Conservation (phyloP, 2,797 vertebrate species). For the Allenopithecus nigroviridis region DNA sequence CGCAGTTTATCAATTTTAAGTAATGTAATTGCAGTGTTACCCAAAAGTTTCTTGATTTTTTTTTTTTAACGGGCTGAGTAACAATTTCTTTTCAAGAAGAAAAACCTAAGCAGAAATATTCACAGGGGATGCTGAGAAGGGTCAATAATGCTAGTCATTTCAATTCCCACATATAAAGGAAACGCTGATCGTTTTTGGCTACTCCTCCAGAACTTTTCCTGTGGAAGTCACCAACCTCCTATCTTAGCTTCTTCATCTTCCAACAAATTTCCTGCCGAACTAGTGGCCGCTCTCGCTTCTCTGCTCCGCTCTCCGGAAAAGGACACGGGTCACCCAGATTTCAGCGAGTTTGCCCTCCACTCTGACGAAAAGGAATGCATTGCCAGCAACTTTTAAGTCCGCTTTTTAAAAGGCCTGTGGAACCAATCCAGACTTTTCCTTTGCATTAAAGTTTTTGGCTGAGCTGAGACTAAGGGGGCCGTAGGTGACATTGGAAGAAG, state of each 20-base stretch:
- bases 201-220: slow-evolving; percentile 34
- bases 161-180: neutral
- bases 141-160: neutral
- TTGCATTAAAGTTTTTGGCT: slow-evolving; percentile 64
- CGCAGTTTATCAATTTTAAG: neutral
- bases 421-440: slow-evolving; percentile 70
- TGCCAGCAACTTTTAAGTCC: slow-evolving; percentile 49
- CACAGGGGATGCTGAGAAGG: slow-evolving; percentile 45
- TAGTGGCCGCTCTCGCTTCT: slow-evolving; percentile 24
- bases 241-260: slow-evolving; percentile 48
- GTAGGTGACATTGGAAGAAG: slow-evolving; percentile 58
- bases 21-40: neutral
- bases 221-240: slow-evolving; percentile 52
- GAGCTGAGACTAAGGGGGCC: slow-evolving; percentile 34
- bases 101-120: slow-evolving; percentile 46
- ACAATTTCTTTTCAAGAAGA: slow-evolving; percentile 32
- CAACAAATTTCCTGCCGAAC: slow-evolving; percentile 14
- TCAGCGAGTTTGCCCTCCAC: slow-evolving; percentile 58
- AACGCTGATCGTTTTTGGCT: neutral
- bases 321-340: slow-evolving; percentile 20
- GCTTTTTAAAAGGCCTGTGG: slow-evolving; percentile 77
- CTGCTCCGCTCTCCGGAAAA: slow-evolving; percentile 37
- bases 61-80: neutral
- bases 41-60: slow-evolving; percentile 29
- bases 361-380: neutral